A percentile compares a stretch with the other conserved stretches of the same genome.
These are phyloP conservation scores for Diaphora mendica DNA, from an alignment of 2,888 invertebrate species.

Conservation along the genomic window DNA sequence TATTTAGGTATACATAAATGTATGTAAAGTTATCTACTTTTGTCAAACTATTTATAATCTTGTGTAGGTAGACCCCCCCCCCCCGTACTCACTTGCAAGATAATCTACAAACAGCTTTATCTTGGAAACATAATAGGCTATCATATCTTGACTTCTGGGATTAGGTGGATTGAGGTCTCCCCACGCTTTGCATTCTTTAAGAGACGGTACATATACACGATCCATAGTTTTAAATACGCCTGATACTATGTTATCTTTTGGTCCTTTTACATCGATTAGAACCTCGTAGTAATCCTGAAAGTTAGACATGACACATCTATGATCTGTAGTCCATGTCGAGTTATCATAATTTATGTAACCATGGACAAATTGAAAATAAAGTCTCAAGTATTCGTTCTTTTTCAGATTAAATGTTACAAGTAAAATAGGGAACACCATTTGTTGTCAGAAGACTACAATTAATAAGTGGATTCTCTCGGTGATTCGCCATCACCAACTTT, in stretches of 20 bases:
- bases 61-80: neutral
- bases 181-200: constrained; percentile 73
- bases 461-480: neutral
- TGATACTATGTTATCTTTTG: constrained; percentile 78
- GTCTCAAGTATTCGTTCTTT: too few relatives aligned
- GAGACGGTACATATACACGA: constrained; percentile 69
- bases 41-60: neutral
- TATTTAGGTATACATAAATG: too few relatives aligned
- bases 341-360: neutral
- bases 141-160: constrained; percentile 73
- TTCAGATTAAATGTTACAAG: too few relatives aligned
- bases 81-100: constrained; percentile 71
- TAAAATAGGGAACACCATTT: neutral
- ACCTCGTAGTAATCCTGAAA: constrained; percentile 76
- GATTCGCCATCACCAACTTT: neutral
- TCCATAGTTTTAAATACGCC: constrained; percentile 72
- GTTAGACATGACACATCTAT: neutral
- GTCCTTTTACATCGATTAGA: constrained; percentile 70
- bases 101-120: constrained; percentile 79
- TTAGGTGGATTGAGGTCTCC: constrained; percentile 81
- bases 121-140: constrained; percentile 74
- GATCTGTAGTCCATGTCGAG: neutral
- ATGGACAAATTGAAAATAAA: neutral
- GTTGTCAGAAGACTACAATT: neutral
- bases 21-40: too few relatives aligned